Percentiles rank a stretch among this genome's conserved stretches.
Conservation (phyloP, 2,797 vertebrate genomes). For the Podargus strigoides region DNA sequence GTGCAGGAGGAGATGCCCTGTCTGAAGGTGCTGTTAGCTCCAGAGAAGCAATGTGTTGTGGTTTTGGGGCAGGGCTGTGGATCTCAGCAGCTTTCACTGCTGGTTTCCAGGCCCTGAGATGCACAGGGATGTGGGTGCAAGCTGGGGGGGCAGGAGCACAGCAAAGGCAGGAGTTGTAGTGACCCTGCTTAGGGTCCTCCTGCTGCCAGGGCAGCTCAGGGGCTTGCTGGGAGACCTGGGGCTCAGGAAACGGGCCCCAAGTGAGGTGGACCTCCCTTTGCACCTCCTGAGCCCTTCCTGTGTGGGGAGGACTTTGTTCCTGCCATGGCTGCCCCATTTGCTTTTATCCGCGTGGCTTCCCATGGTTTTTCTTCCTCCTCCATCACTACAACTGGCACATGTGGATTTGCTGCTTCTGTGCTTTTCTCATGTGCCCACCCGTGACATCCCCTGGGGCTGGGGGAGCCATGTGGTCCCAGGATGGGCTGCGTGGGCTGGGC, state of each 20-base stretch:
- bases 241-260: rapidly evolving
- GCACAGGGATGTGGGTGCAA: neutral
- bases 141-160: neutral
- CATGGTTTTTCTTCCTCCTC: neutral
- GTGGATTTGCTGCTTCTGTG: neutral
- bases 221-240: neutral
- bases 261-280: neutral
- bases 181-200: neutral
- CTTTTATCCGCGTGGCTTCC: neutral
- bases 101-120: neutral
- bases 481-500: neutral
- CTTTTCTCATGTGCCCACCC: neutral
- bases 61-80: neutral
- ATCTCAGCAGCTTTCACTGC: neutral
- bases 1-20: neutral
- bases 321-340: neutral
- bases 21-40: neutral
- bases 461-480: neutral
- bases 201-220: neutral
- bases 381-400: neutral
- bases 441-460: neutral
- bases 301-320: neutral
- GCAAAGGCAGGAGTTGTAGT: neutral
- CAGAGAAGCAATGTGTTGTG: rapidly evolving
- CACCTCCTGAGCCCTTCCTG: neutral